These are phyloP conservation scores for Notolepis coatsorum DNA, from an alignment of 2,797 vertebrate species.

Conservation along the genomic window DNA sequence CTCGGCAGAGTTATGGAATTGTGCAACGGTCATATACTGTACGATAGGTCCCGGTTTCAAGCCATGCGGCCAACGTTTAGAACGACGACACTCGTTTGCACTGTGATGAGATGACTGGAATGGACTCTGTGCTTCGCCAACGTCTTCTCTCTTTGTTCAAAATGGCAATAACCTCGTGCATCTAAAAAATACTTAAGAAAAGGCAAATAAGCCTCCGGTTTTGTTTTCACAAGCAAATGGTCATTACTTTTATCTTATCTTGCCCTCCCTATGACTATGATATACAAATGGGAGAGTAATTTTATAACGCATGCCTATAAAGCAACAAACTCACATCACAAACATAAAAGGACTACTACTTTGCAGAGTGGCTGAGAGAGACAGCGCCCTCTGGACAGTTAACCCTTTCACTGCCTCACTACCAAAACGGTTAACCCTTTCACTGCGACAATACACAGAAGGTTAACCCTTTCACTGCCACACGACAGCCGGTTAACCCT, in stretches of 20 bases:
- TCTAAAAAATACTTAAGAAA: slow-evolving; percentile 48
- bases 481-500: too few species aligned
- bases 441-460: too few species aligned
- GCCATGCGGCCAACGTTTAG: slow-evolving; percentile 43
- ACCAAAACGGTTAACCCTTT: too few species aligned
- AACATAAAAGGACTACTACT: slow-evolving; percentile 44
- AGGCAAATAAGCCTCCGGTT: slow-evolving; percentile 23
- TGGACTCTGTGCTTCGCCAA: slow-evolving; percentile 44
- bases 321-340: slow-evolving; percentile 60
- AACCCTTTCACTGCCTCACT: too few species aligned
- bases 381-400: slow-evolving; percentile 47
- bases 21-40: slow-evolving; percentile 58
- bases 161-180: slow-evolving; percentile 55
- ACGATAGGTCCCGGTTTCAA: slow-evolving; percentile 59
- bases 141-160: slow-evolving; percentile 50
- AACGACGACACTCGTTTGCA: slow-evolving; percentile 14
- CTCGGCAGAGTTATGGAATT: slow-evolving; percentile 38
- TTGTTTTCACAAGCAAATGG: slow-evolving; percentile 11
- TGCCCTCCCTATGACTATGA: slow-evolving; percentile 16
- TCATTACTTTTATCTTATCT: slow-evolving; percentile 26
- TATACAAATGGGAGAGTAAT: slow-evolving; percentile 29
- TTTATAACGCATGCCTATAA: slow-evolving; percentile 53
- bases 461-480: too few species aligned
- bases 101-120: slow-evolving; percentile 27
- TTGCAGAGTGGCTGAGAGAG: slow-evolving; percentile 33